Conservation (phyloP, 2,113 vertebrate genomes). For the Eretmochelys imbricata region DNA sequence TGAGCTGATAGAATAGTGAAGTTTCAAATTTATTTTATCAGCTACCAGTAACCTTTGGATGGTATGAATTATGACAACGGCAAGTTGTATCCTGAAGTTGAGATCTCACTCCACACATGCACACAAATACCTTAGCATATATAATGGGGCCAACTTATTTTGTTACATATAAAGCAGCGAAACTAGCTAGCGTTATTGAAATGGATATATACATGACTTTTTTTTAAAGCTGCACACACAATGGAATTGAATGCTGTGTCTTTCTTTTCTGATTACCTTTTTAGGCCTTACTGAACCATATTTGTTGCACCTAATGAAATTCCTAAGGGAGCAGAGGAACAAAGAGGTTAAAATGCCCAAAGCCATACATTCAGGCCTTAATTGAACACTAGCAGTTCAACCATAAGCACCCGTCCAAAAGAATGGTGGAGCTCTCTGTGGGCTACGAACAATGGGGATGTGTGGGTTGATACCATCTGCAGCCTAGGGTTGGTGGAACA, state of each 20-base stretch:
- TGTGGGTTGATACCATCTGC: slow-evolving; percentile 95
- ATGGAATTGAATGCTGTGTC: not conserved
- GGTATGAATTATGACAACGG: not conserved
- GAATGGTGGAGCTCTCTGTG: slow-evolving; percentile 78
- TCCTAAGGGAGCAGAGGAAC: slow-evolving; percentile 47
- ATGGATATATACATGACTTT: not conserved
- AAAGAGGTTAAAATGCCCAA: slow-evolving; percentile 76
- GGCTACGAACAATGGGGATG: slow-evolving; percentile 89
- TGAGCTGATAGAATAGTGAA: not conserved
- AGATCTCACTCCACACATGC: not conserved
- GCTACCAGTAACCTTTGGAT: not conserved
- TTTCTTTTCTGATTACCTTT: slow-evolving; percentile 48
- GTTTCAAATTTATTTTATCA: not conserved
- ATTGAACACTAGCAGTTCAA: slow-evolving; percentile 77
- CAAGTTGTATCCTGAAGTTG: not conserved
- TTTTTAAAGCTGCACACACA: not conserved
- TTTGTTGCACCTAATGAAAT: slow-evolving; percentile 38
- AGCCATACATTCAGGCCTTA: slow-evolving; percentile 74
- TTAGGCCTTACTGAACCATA: slow-evolving; percentile 28
- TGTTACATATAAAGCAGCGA: not conserved
- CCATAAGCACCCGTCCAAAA: slow-evolving; percentile 62
- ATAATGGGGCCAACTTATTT: not conserved
- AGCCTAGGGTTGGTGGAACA: slow-evolving; percentile 82
- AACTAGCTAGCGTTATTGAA: not conserved
- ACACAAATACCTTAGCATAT: not conserved